Evolutionary conservation across 2,113 vertebrate genomes (phyloP).

Genomic region (Nettapus auritus): DNA sequence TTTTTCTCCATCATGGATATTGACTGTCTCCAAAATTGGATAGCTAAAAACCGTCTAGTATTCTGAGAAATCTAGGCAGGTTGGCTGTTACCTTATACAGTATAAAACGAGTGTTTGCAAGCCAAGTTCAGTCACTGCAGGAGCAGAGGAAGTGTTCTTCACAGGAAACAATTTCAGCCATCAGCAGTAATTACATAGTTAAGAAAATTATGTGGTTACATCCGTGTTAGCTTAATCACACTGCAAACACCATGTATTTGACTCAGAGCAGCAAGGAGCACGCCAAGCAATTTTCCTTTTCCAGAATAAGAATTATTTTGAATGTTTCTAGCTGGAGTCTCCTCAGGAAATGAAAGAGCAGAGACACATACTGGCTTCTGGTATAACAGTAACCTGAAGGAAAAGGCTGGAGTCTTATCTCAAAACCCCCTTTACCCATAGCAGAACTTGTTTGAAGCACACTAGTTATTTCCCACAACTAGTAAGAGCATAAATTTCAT

Average conservation of each 20-base stretch:
- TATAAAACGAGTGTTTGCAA: not conserved
- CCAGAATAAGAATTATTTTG: not conserved
- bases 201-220: not conserved
- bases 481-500: not conserved
- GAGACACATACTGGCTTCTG: not conserved
- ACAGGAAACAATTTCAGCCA: not conserved
- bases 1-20: not conserved
- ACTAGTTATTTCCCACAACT: not conserved
- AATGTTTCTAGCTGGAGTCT: not conserved
- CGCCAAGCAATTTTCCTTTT: not conserved
- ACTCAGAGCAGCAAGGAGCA: constrained; percentile 13
- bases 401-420: not conserved
- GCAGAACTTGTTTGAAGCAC: constrained; percentile 1
- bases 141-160: not conserved
- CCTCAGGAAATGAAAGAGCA: not conserved
- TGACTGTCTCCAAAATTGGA: not conserved
- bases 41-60: not conserved
- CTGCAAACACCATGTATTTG: not conserved
- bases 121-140: not conserved
- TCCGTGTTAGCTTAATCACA: constrained; percentile 7
- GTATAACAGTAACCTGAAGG: not conserved
- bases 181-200: not conserved
- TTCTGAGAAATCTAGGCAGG: not conserved
- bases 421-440: not conserved
- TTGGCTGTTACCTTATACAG: not conserved